Conservation (phyloP, 2,797 vertebrate genomes). For the Gambelia wislizenii region DNA sequence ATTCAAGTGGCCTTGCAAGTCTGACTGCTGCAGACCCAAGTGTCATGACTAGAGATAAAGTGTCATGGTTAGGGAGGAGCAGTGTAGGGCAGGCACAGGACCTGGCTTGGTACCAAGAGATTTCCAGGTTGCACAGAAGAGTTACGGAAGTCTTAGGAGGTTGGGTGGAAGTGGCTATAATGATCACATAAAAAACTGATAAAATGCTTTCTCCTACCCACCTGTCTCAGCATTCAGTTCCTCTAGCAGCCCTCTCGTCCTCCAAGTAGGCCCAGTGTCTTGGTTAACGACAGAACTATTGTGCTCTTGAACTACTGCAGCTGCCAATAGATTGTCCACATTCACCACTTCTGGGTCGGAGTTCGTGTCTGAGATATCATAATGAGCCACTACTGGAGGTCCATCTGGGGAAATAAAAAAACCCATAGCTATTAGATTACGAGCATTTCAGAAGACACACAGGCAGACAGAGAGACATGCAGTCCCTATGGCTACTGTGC, state of each 20-base stretch:
- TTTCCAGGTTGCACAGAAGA: not conserved
- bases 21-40: not conserved
- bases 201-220: conserved; percentile 74
- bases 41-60: not conserved
- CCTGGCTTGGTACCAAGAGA: not conserved
- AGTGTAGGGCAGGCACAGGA: not conserved
- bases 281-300: conserved; percentile 86
- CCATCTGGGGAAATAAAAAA: conserved; percentile 89
- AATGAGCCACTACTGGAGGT: conserved; percentile 93
- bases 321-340: conserved; percentile 90
- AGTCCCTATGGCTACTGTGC: conserved; percentile 11
- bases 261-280: conserved; percentile 86
- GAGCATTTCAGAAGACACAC: conserved; percentile 44
- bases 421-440: conserved; percentile 47
- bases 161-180: too few relatives aligned
- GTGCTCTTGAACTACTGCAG: conserved; percentile 93
- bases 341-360: conserved; percentile 94
- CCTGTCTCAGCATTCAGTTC: conserved; percentile 88
- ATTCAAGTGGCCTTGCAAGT: not conserved
- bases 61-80: not conserved
- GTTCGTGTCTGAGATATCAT: conserved; percentile 98
- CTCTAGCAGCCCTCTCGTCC: conserved; percentile 83
- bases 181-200: not conserved
- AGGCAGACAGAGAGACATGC: not conserved
- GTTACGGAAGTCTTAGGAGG: not conserved